Percentiles rank a stretch among this genome's conserved stretches.
phyloP scores from a whole-genome alignment of 2,888 invertebrate genomes.

The Pammene fasciana region DNA sequence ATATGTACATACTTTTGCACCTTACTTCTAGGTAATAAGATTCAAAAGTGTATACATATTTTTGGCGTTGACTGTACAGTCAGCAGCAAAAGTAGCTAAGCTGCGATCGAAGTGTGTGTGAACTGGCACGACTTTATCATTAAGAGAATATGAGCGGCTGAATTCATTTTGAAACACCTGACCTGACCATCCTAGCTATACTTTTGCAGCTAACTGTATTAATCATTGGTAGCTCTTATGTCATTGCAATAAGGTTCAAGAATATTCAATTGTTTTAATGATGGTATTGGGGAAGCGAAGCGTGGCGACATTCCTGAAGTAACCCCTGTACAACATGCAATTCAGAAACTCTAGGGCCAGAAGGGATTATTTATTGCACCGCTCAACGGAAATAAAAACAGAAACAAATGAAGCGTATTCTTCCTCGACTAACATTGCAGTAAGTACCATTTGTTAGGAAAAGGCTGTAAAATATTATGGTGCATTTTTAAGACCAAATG shows the following conservation, averaged over 20 bases:
- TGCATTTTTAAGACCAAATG: background rate
- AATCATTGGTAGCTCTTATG: background rate
- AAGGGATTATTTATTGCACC: background rate
- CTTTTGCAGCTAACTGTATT: too few species aligned
- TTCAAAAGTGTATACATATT: too few species aligned
- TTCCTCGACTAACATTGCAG: background rate
- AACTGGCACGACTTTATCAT: too few species aligned
- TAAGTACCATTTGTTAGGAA: background rate
- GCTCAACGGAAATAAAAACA: too few species aligned
- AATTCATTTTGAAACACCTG: too few species aligned
- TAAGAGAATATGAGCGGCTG: too few species aligned
- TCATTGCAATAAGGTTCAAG: background rate
- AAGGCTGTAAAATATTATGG: background rate
- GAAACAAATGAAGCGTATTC: background rate
- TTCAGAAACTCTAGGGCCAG: background rate
- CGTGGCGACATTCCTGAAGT: constrained; percentile 2
- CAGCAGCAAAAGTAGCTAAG: too few species aligned
- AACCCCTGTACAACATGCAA: background rate
- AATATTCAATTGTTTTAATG: background rate
- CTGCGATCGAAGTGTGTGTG: too few species aligned
- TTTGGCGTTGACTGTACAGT: too few species aligned
- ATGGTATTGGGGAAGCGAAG: background rate
- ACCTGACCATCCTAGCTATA: too few species aligned
- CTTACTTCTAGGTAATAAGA: too few species aligned
- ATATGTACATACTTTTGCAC: too few species aligned